Base-by-base conservation (phyloP, 2,888 invertebrate species). In the Oligia strigilis region DNA sequence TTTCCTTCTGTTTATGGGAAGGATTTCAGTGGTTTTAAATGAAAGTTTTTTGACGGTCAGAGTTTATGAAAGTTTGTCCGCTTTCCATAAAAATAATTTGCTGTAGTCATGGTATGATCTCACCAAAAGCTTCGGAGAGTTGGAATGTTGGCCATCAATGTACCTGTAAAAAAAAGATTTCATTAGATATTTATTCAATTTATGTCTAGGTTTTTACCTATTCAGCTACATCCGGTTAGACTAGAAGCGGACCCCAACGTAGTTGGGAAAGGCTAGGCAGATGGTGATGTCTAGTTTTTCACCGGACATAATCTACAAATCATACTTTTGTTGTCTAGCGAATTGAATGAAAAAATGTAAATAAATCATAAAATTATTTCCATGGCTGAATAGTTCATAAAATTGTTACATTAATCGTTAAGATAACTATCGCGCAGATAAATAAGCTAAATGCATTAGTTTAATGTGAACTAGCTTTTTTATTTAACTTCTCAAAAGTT, bases 311-410 rank as follows among this genome's bases (percentile, higher is more conserved):
- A 60, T 62, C 19, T 46, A 19, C 13, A 46, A 17, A 40, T 62
- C 17, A 49, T 77, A 58, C 19, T 19, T 75, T 74, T 60, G 17
- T n/a, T 66, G 23, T 43, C 23, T 29, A 23, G 2, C 17, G 13
- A 64, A 52, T 43, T 55, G 9, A 73, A 66, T 46, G 0, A 9
- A 62, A 71, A 84, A 82, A 66, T 40, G 40, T 77, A 80, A 85
- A 84, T 46, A 80, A 80, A 5, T 72, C n/a, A 55, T 86, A 79
- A 66, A 72, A 75, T 67, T 70, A 80, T 66, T 72, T 75, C 23
- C 65, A 79, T 69, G 75, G 87, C 40, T 87, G 81, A 89, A 83
- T 80, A 69, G 80, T 46, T 77, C 23, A 87, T 87, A 72, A 85
- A 85, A 82, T 65, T 36, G 67, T 60, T 76, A 80, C 77, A 87